phyloP scores from a whole-genome alignment of 2,888 invertebrate species.

The Trissoscelio sp. region DNA sequence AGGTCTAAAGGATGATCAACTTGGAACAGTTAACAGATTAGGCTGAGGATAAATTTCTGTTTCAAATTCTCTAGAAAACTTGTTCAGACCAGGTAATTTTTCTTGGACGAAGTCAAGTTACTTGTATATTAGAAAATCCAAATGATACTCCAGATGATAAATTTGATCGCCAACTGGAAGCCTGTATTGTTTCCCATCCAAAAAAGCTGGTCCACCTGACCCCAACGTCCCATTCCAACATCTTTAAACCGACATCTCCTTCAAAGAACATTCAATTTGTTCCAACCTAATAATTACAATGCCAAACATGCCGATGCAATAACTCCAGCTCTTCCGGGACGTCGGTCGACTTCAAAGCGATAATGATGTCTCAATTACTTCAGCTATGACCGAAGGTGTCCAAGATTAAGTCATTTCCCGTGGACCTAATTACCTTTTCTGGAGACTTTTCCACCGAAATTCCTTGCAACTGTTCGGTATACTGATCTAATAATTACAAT shows the following conservation, averaged over 20 bases:
- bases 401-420: slow-evolving; percentile 40
- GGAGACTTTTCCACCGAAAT: slow-evolving; percentile 12
- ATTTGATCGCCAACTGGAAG: slow-evolving; percentile 2
- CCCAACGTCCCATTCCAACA: slow-evolving; percentile 10
- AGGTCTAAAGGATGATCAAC: neutral
- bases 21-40: neutral
- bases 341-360: slow-evolving; percentile 52
- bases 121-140: slow-evolving; percentile 2
- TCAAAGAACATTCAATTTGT: slow-evolving; percentile 47
- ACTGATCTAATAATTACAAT: slow-evolving; percentile 23
- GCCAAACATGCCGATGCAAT: slow-evolving; percentile 60
- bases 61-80: neutral
- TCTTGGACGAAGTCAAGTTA: slow-evolving; percentile 9
- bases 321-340: slow-evolving; percentile 42
- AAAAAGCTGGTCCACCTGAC: slow-evolving; percentile 1
- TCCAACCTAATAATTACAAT: slow-evolving; percentile 60
- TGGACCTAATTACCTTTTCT: slow-evolving; percentile 12
- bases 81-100: slow-evolving; percentile 14
- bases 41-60: too few species aligned
- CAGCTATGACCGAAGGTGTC: slow-evolving; percentile 2
- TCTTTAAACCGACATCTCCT: slow-evolving; percentile 8
- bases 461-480: neutral
- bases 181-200: neutral
- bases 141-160: slow-evolving; percentile 15
- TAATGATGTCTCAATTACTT: slow-evolving; percentile 26